Evolutionary conservation across 2,797 vertebrate species (phyloP).

Genomic region (Enteromius fasciolatus): DNA sequence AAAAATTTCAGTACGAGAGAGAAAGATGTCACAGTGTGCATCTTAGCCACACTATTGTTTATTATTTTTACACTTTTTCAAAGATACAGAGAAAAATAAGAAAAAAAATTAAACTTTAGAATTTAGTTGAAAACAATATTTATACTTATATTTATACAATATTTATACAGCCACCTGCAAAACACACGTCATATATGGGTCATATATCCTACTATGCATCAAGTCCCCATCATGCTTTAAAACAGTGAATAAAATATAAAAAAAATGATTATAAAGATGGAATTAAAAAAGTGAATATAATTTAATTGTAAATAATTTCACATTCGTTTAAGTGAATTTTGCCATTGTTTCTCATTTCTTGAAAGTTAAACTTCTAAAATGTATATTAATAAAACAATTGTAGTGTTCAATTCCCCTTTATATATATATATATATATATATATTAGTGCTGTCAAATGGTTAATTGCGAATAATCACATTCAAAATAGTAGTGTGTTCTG

Average conservation of each 20-base stretch:
- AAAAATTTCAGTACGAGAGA: slow-evolving; percentile 52
- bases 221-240: background rate
- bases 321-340: too few relatives aligned
- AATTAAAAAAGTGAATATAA: too few relatives aligned
- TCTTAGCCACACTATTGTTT: background rate
- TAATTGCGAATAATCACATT: too few relatives aligned
- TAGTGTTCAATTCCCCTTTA: too few relatives aligned
- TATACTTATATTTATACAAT: background rate
- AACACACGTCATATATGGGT: background rate
- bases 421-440: too few relatives aligned
- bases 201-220: background rate
- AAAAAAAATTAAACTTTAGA: background rate
- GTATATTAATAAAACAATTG: too few relatives aligned
- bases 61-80: background rate
- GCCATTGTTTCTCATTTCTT: too few relatives aligned
- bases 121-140: background rate
- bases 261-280: background rate
- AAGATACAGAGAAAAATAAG: background rate
- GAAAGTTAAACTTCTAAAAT: background rate
- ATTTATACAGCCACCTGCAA: background rate
- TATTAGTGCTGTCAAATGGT: too few relatives aligned
- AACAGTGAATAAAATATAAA: background rate
- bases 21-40: background rate
- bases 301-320: too few relatives aligned
- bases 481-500: too few relatives aligned